Conservation (phyloP, 1,140 invertebrate genomes). For the Polypedilum vanderplanki region DNA sequence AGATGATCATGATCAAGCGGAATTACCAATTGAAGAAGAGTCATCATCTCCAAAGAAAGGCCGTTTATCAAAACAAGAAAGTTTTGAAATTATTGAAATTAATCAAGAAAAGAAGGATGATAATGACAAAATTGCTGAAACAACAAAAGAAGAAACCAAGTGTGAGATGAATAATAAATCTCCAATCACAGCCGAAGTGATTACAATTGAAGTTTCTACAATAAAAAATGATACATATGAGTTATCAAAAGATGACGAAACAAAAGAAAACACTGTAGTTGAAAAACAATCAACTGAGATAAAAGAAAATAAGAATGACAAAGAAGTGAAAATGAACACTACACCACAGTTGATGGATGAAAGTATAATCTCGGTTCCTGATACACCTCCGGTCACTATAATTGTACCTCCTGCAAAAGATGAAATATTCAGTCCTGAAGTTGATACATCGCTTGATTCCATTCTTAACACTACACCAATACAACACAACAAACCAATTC, state of each 20-base stretch:
- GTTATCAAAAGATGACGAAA: not conserved
- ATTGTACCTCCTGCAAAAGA: not conserved
- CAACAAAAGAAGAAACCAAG: not conserved
- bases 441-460: slow-evolving; percentile 3
- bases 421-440: not conserved
- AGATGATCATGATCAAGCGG: no score
- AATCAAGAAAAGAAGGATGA: not conserved
- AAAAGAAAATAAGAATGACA: not conserved
- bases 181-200: no score
- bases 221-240: no score
- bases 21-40: no score
- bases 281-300: not conserved
- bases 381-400: not conserved
- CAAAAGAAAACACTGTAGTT: not conserved
- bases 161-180: no score
- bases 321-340: not conserved
- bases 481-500: not conserved
- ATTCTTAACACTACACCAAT: not conserved
- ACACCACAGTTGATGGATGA: slow-evolving; percentile 7
- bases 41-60: no score
- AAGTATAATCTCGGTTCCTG: not conserved
- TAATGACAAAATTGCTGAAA: not conserved
- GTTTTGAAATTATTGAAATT: no score
- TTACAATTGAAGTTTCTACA: no score
- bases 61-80: no score